phyloP scores from a whole-genome alignment of 2,113 vertebrate genomes.

The Enhydra lutris region DNA sequence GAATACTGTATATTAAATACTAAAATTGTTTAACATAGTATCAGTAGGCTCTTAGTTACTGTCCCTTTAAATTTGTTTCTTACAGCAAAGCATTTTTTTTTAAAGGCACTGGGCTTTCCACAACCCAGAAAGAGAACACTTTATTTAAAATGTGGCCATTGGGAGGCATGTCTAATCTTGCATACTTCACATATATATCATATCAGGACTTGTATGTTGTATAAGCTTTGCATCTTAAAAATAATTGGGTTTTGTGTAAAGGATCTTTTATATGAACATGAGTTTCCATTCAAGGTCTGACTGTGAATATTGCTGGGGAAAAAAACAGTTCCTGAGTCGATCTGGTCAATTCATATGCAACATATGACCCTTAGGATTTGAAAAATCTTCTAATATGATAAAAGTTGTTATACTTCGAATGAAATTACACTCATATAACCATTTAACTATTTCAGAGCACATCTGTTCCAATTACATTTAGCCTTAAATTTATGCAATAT shows the following conservation, averaged over 20 bases:
- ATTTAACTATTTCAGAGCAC: conserved; percentile 46
- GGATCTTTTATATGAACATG: conserved; percentile 46
- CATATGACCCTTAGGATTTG: conserved; percentile 35
- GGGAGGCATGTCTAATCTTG: conserved; percentile 72
- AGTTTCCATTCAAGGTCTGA: conserved; percentile 50
- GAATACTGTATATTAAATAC: conserved; percentile 25
- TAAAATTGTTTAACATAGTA: conserved; percentile 36
- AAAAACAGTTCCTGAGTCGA: conserved; percentile 57
- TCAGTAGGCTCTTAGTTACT: conserved; percentile 32
- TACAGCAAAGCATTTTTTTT: conserved; percentile 69
- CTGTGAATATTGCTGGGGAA: not conserved
- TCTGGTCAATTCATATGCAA: conserved; percentile 46
- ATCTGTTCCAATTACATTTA: conserved; percentile 28
- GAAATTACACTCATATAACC: conserved; percentile 29
- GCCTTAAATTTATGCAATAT: conserved; percentile 46
- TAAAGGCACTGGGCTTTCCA: conserved; percentile 59
- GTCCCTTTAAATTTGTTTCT: conserved; percentile 68
- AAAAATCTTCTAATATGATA: not conserved
- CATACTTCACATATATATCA: conserved; percentile 45
- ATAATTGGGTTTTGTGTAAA: conserved; percentile 37
- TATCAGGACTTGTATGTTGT: conserved; percentile 51
- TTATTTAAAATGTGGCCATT: conserved; percentile 59
- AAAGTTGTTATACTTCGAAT: conserved; percentile 37
- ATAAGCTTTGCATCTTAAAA: conserved; percentile 66
- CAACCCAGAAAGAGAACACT: conserved; percentile 57